Conservation (phyloP, 2,113 vertebrate species). For the Noctilio leporinus region DNA sequence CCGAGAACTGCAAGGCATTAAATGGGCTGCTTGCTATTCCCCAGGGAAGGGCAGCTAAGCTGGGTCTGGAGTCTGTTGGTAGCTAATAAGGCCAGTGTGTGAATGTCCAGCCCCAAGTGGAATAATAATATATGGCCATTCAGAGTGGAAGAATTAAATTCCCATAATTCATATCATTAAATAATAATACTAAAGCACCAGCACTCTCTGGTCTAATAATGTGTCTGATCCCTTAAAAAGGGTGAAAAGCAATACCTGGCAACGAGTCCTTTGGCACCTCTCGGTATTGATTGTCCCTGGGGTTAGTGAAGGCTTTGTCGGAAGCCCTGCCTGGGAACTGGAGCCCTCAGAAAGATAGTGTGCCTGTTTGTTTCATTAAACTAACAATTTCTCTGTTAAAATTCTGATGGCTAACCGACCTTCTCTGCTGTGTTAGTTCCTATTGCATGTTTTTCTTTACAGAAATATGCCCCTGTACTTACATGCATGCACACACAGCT, state of each 20-base stretch:
- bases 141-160: slow-evolving; percentile 13
- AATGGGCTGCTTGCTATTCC: neutral
- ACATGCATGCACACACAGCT: neutral
- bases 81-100: slow-evolving; percentile 46
- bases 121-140: slow-evolving; percentile 19
- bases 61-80: neutral
- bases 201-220: slow-evolving; percentile 5
- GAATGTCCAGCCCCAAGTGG: neutral
- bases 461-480: neutral
- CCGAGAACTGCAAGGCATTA: neutral
- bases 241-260: neutral
- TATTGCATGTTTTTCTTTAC: neutral
- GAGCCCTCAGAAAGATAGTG: neutral
- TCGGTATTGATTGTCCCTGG: neutral
- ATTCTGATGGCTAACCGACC: neutral
- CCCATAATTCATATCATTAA: slow-evolving; percentile 39
- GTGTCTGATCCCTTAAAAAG: neutral
- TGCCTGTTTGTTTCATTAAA: neutral
- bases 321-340: neutral
- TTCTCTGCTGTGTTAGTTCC: neutral
- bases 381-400: neutral
- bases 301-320: neutral
- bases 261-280: neutral
- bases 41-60: neutral
- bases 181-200: neutral